Base-by-base conservation (phyloP, 2,888 invertebrate genomes). In the Synanthedon andrenaeformis region DNA sequence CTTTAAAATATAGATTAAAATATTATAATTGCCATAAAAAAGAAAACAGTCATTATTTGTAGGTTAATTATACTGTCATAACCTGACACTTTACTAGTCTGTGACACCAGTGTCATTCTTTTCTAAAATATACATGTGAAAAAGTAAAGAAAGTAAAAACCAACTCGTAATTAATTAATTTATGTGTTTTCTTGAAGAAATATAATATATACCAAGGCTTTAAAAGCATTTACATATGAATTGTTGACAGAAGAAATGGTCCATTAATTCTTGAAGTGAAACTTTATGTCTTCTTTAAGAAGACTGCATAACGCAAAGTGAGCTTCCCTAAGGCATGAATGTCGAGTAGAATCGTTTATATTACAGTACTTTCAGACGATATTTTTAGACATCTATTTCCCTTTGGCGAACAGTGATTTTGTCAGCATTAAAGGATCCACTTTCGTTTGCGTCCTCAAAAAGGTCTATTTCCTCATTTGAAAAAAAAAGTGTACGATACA, bases 401-500 rank as follows among this genome's bases (percentile, higher is more conserved):
- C 45, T n/a, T 14, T 8, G 45, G 45, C 6, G 14, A 45, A 12
- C 45, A 45, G 45, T 45, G n/a, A 45, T 45, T 45, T 45, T 42
- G 42, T 42, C 12, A 13, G 12, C 42, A 11, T 42, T 42, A 42
- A 5, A 42, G 3, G 42, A 13, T 12, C 12, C 6, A 42, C 13
- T 42, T 45, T 45, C 45, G 45, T 13, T 14, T 5, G 3, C 13
- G 14, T 45, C n/a, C 45, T 45, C 45, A 45, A 14, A 45, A 45
- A 45, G 14, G n/a, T 14, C 45, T 45, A 45, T 45, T 45, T 45
- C 45, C 45, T 45, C 10, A 35, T 35, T 41, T 49, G 41, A 51
- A 54, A 56, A 51, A 54, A 56, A 52, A 50, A 56, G 51, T 41
- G 41, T 54, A 41, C 41, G 54, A 52, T 52, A 54, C 52, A 54